Evolutionary conservation across 2,888 invertebrate genomes (phyloP).

Genomic region (Scaptomyza reducta): DNA sequence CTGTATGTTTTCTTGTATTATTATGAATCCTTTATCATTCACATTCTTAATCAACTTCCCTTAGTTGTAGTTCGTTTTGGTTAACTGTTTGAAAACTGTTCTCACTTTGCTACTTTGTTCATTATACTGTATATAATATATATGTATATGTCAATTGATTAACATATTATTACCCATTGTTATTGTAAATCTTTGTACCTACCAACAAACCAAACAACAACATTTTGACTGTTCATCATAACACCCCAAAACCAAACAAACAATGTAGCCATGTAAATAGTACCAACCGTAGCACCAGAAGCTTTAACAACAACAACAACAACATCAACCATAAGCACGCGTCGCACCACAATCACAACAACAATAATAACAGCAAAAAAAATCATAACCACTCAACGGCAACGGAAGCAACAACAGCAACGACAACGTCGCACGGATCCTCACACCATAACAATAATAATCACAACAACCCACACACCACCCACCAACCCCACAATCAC

Average conservation of each 20-base stretch:
- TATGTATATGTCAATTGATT: slow-evolving; percentile 60
- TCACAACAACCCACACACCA: slow-evolving; percentile 29
- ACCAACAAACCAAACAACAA: slow-evolving; percentile 53
- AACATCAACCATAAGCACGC: slow-evolving; percentile 58
- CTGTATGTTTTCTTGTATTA: background rate
- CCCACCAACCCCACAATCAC: slow-evolving; percentile 36
- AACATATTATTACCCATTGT: slow-evolving; percentile 74
- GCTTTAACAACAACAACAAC: slow-evolving; percentile 60
- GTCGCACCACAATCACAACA: slow-evolving; percentile 59
- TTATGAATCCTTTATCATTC: background rate
- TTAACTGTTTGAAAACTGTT: background rate
- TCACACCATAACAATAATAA: slow-evolving; percentile 27
- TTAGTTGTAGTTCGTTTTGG: background rate
- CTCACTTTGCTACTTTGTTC: slow-evolving; percentile 26
- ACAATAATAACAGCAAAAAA: slow-evolving; percentile 51
- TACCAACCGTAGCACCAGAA: slow-evolving; percentile 76
- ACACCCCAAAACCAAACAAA: slow-evolving; percentile 44
- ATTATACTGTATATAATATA: slow-evolving; percentile 66
- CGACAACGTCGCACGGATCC: slow-evolving; percentile 65
- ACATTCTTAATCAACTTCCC: background rate
- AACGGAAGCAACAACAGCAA: slow-evolving; percentile 53
- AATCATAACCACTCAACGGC: slow-evolving; percentile 55
- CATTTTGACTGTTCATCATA: slow-evolving; percentile 70
- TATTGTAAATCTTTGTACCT: slow-evolving; percentile 76
- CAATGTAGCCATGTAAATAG: slow-evolving; percentile 81